Evolutionary conservation across 2,888 invertebrate genomes (phyloP), one percentile per base, ranked within the genome.

Genomic region (Drosophila phalerata): DNA sequence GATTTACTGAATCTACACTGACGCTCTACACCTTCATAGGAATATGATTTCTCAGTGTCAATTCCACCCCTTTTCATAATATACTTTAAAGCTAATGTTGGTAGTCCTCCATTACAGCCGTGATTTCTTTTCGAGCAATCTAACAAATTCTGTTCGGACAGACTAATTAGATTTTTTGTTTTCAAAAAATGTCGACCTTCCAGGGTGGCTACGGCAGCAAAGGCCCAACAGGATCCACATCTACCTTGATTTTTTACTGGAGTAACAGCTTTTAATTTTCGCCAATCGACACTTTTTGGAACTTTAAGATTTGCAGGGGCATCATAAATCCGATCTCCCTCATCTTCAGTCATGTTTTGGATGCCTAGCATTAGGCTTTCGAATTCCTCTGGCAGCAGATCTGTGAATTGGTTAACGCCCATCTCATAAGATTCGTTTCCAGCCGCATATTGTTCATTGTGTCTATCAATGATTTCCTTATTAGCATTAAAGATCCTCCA

Each of bases 191-290:
- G 96, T 92, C 97, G 97, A 0, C 96, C 97, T 93, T 98, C 98
- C 37, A 98, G 93, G 0, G 97, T 93, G 32, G 97, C 98, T 64
- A 98, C 98, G 95, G 97, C 93, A 88, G 97, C 97, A 94, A 98
- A 98, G 43, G 97, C 95, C 98, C 98, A 98, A 94, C 98, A 98
- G 0, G 97, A 96, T 60, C 97, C 97, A 92, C 97, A 98, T 87
- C 94, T 94, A 22, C 95, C 97, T 94, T 98, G 98, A 93, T 98
- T 95, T 93, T 98, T 98, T 74, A 98, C 94, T 0, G 94, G 94
- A 15, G 98, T 97, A 66, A 98, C 98, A 75, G 97, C 97, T 45
- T 97, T 97, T 64, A 95, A 90, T 61, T 93, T 90, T 89, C 97
- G 94, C 98, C 98, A 98, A 93, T 98, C 97, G 47, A 97, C 95